Conservation (phyloP, 2,888 invertebrate species). For the Gortyna flavago region DNA sequence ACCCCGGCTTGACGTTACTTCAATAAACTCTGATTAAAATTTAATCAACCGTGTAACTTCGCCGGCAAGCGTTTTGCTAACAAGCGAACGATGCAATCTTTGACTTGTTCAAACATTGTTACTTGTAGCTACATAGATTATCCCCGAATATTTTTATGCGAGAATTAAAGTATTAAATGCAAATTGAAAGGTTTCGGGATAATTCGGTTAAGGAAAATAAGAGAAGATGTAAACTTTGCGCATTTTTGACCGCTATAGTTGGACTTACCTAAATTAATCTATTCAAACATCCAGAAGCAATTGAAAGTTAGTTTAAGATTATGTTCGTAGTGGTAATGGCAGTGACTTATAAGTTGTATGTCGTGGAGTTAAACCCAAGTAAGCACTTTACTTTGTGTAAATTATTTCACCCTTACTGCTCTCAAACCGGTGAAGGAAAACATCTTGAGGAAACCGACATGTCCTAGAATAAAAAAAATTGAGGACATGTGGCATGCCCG, state of each 20-base stretch:
- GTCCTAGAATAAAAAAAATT: neutral
- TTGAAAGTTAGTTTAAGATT: neutral
- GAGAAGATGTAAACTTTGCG: neutral
- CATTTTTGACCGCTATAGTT: neutral
- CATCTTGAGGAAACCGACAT: neutral
- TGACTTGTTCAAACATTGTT: slow-evolving; percentile 54
- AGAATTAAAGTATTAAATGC: slow-evolving; percentile 23
- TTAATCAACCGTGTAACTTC: slow-evolving; percentile 76
- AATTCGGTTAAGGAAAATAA: slow-evolving; percentile 10
- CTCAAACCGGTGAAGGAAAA: neutral
- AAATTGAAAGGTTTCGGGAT: slow-evolving; percentile 9
- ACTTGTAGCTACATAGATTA: slow-evolving; percentile 53
- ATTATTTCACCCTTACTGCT: neutral
- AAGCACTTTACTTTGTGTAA: neutral
- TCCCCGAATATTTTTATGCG: slow-evolving; percentile 38
- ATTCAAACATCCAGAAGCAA: neutral
- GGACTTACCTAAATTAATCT: neutral
- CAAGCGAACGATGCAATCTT: slow-evolving; percentile 62
- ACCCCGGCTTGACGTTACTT: slow-evolving; percentile 65
- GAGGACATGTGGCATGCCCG: neutral
- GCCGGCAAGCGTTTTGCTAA: slow-evolving; percentile 71
- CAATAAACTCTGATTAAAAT: slow-evolving; percentile 80
- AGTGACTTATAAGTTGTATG: neutral
- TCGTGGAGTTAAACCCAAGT: neutral
- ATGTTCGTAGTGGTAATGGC: no score